Evolutionary conservation across 2,888 invertebrate species (phyloP).

Genomic region (Eurytoma adleriae): DNA sequence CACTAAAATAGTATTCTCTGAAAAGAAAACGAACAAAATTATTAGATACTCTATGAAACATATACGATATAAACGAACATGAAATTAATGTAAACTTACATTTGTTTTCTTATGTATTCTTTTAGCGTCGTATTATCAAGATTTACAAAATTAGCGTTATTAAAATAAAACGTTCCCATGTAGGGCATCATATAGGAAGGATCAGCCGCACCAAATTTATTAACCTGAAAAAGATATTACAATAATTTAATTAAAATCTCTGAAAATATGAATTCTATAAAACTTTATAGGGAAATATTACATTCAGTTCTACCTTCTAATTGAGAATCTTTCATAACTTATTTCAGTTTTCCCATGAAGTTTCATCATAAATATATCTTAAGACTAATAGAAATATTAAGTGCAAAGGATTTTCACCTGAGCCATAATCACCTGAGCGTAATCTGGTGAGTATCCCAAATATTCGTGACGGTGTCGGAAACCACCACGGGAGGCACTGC

Average conservation of each 20-base stretch:
- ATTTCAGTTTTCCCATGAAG: conserved; percentile 15
- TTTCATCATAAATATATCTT: conserved; percentile 11
- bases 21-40: conserved; percentile 68
- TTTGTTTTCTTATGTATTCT: conserved; percentile 92
- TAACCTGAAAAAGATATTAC: conserved; percentile 48
- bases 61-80: conserved; percentile 23
- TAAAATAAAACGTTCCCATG: conserved; percentile 81
- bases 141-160: conserved; percentile 79
- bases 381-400: conserved; percentile 5
- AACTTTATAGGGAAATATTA: neutral
- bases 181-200: conserved; percentile 77
- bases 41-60: neutral
- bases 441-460: conserved; percentile 77
- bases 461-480: conserved; percentile 76
- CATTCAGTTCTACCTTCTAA: conserved; percentile 48
- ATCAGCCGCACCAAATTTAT: conserved; percentile 64
- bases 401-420: conserved; percentile 29
- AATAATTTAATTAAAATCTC: neutral
- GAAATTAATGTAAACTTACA: conserved; percentile 81
- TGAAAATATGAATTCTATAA: neutral
- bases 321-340: conserved; percentile 30
- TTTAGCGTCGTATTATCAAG: conserved; percentile 83
- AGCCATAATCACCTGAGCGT: conserved; percentile 71
- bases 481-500: conserved; percentile 76
- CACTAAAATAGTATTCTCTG: conserved; percentile 99